Base-by-base conservation (phyloP, 2,113 vertebrate species). In the Hemibagrus wyckioides region DNA sequence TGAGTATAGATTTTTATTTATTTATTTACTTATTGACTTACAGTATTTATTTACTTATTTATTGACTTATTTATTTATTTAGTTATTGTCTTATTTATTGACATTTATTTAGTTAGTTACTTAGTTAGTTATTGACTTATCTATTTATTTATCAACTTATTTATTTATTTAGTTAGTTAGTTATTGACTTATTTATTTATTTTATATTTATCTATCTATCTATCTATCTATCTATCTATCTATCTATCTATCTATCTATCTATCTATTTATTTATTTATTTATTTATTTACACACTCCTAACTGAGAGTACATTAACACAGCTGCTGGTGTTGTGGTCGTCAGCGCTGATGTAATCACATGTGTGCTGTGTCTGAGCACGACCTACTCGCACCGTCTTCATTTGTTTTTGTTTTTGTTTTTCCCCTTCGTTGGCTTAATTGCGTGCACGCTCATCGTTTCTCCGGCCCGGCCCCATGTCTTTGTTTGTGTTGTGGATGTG, bases 401-500 rank as follows among this genome's bases (percentile, higher is more conserved):
- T 85, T 54, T 56, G 56, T 80, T 83, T 69, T 81, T 85, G 4
- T 67, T 67, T 67, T 30, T 79, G 19, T 36, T 6, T 39, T 4
- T 33, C n/a, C 39, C 52, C 33, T 21, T 50, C 21, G 65, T 30
- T 33, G 67, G 76, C 52, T 80, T 90, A 87, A 88, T 88, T 87
- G 87, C 41, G 75, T 69, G 85, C 63, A 25, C 76, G 65, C 82
- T 85, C 76, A 77, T 67, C 65, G 57, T 83, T 80, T 86, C 81
- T 28, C 36, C 13, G 85, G 71, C 85, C 83, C 25, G 80, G 63
- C 73, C 77, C 67, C 65, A 44, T 71, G 50, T 63, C 61, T 75
- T 44, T 89, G 86, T 91, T 90, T 65, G 28, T 88, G 57, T 91
- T 89, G 52, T 87, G 88, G 91, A 76, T 79, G 75, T 61, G 84